Percentiles rank a stretch among this genome's conserved stretches.
phyloP scores from a whole-genome alignment of 2,797 vertebrate species.

The Rhabdophis nuchalis region DNA sequence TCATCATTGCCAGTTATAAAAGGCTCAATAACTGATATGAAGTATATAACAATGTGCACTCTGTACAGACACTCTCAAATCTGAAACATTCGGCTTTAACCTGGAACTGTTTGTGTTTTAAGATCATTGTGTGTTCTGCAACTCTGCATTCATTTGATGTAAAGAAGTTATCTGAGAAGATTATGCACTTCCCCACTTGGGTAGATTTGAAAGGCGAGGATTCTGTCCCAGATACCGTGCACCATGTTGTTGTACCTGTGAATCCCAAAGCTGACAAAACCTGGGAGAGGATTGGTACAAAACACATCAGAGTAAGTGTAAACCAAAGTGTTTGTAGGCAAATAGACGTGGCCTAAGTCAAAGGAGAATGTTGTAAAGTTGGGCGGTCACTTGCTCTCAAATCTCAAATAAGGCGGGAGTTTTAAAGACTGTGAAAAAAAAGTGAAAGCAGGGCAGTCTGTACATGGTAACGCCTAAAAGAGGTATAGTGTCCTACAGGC shows the following conservation, averaged over 20 bases:
- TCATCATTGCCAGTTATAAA: neutral
- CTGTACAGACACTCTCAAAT: neutral
- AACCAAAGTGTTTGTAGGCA: neutral
- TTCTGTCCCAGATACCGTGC: slow-evolving; percentile 94
- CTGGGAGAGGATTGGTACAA: slow-evolving; percentile 91
- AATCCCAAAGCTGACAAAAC: slow-evolving; percentile 88
- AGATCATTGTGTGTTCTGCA: slow-evolving; percentile 98
- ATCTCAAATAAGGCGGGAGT: neutral
- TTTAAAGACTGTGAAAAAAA: neutral
- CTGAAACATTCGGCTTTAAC: neutral
- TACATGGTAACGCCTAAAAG: neutral
- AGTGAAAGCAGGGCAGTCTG: neutral
- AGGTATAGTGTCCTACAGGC: neutral
- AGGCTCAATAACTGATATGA: neutral
- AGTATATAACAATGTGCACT: neutral
- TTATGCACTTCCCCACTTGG: slow-evolving; percentile 99
- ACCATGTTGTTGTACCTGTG: slow-evolving; percentile 92
- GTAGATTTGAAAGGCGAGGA: slow-evolving; percentile 98
- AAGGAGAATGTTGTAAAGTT: neutral
- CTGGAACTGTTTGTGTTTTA: neutral
- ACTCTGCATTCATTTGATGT: slow-evolving; percentile 97
- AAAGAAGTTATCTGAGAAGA: slow-evolving; percentile 95
- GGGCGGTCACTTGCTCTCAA: neutral
- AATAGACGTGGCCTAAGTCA: neutral
- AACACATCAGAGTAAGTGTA: slow-evolving; percentile 80